Evolutionary conservation across 2,888 invertebrate species (phyloP), one percentile per base, ranked within the genome.

Genomic region (Alcis repandata): DNA sequence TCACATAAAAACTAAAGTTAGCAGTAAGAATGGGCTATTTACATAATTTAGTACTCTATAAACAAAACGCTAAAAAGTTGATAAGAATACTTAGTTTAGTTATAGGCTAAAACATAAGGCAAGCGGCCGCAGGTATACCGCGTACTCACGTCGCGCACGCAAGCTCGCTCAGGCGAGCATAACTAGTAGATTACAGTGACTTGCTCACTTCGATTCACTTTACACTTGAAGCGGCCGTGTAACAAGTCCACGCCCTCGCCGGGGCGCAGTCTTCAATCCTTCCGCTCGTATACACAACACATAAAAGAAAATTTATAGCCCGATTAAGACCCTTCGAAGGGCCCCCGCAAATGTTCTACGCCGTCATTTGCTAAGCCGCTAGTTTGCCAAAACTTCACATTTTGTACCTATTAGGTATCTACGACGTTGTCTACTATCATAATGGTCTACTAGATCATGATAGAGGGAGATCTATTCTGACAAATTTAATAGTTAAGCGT

Each of bases 301-400:
- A 88, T 87, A 87, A 87, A 89, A 87, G 80, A 82, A 85, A 87
- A 89, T 89, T 86, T 87, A 89, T 89, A 78, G 86, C 75, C 83
- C 88, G 88, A 85, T 89, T 87, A 87, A 86, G 84, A 83, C 84
- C 86, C 84, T 84, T 83, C 79, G 83, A 82, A 84, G 85, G 85
- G 83, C 81, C 76, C 76, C 87, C 88, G 76, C 87, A 85, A 87
- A 89, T 85, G 84, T 79, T 83, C 83, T 80, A 72, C 76, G 77
- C 82, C 84, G 83, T 83, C 88, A 83, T 87, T 88, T 83, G 78
- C 80, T 72, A 79, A 80, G 80, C 87, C 87, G 79, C 85, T 83
- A 82, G 85, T 84, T 83, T 80, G 78, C 78, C 79, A 79, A 83
- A 85, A 86, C 71, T 73, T 69, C 73, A 68, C 73, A 73, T 73